A percentile compares a stretch with the other conserved stretches of the same genome.
Evolutionary conservation across 1,140 invertebrate genomes (phyloP).

Genomic region (Nasonia giraulti): DNA sequence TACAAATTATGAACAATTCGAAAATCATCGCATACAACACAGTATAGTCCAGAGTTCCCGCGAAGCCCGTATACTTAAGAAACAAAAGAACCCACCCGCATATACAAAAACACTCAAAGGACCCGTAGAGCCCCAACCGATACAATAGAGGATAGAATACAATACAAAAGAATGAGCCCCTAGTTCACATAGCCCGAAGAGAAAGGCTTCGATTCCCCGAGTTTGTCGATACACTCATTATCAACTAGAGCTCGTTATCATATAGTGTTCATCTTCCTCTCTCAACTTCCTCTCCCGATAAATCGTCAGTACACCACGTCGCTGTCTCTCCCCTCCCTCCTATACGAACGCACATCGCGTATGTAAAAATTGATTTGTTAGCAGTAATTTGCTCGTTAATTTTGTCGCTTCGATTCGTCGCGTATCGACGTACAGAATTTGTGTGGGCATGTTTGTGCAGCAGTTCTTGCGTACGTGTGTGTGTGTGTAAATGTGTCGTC

Average conservation of each 20-base stretch:
- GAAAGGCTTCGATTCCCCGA: conserved; percentile 43
- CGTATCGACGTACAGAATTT: background rate
- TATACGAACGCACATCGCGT: background rate
- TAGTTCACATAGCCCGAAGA: background rate
- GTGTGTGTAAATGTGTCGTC: background rate
- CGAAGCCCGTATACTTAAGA: background rate
- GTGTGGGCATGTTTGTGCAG: background rate
- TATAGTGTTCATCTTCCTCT: conserved; percentile 4
- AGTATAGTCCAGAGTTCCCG: conserved; percentile 10
- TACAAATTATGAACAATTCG: conserved; percentile 13
- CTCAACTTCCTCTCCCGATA: background rate
- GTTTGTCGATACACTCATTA: background rate
- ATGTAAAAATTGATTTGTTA: conserved; percentile 15
- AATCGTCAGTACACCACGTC: background rate
- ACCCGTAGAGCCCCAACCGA: background rate
- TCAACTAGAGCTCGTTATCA: background rate
- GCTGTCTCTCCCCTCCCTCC: background rate
- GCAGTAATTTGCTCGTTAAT: background rate
- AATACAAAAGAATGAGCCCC: background rate
- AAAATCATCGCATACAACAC: conserved; percentile 8
- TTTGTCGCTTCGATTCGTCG: background rate
- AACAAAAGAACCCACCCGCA: background rate
- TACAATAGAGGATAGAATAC: background rate
- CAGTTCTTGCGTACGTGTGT: background rate
- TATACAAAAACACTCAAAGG: background rate